Conservation (phyloP, 2,797 vertebrate species). For the Cossypha caffra region DNA sequence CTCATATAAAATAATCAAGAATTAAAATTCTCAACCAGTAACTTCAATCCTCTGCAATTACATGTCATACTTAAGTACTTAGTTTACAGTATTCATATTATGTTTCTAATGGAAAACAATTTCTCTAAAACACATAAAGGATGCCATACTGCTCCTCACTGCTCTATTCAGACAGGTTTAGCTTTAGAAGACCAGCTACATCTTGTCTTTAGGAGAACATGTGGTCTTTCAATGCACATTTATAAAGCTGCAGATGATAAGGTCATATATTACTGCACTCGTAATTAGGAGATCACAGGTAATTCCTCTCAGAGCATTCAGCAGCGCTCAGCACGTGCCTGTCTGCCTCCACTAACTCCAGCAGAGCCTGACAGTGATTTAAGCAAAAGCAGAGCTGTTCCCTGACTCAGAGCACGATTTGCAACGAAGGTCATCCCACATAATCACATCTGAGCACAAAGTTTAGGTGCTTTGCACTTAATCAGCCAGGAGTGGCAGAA, state of each 20-base stretch:
- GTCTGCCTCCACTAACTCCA: background rate
- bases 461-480: background rate
- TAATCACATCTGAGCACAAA: background rate
- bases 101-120: background rate
- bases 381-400: background rate
- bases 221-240: background rate
- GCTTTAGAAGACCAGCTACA: background rate
- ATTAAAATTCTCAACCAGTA: background rate
- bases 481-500: background rate
- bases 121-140: background rate
- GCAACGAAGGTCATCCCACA: background rate
- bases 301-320: background rate
- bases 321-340: background rate
- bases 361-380: background rate
- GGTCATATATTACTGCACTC: background rate
- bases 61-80: background rate
- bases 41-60: background rate
- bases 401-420: background rate
- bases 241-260: background rate
- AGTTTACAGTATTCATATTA: background rate
- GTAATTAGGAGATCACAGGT: background rate
- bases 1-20: background rate
- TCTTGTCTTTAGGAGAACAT: background rate
- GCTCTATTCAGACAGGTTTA: background rate
- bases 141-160: background rate